phyloP scores from a whole-genome alignment of 2,888 invertebrate genomes.

The Choristoneura rosaceana region DNA sequence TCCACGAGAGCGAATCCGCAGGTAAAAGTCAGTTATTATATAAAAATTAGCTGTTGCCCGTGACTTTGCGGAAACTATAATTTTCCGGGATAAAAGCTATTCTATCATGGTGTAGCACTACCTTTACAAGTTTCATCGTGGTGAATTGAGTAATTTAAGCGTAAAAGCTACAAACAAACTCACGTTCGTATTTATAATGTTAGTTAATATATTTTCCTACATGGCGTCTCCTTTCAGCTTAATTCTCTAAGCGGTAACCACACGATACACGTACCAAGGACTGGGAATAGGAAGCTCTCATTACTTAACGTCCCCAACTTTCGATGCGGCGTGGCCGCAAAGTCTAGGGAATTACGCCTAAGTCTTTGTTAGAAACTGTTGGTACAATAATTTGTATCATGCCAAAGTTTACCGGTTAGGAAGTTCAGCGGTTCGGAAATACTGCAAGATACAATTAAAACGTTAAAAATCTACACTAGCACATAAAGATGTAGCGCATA shows the following conservation, averaged over 20 bases:
- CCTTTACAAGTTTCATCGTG: too few species aligned
- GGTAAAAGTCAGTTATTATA: too few species aligned
- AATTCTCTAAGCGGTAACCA: constrained; percentile 12
- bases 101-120: too few species aligned
- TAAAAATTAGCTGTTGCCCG: too few species aligned
- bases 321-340: constrained; percentile 26
- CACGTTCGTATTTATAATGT: too few species aligned
- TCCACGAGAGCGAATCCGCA: too few species aligned
- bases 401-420: constrained; percentile 3
- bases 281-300: constrained; percentile 25
- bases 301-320: constrained; percentile 32
- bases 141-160: too few species aligned
- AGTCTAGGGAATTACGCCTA: constrained; percentile 16
- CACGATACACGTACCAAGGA: constrained; percentile 22
- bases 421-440: neutral
- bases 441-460: neutral
- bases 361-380: constrained; percentile 7
- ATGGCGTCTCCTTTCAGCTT: neutral
- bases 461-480: neutral
- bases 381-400: constrained; percentile 9
- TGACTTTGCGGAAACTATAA: too few species aligned
- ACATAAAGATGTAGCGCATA: too few species aligned
- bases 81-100: too few species aligned
- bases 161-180: too few species aligned
- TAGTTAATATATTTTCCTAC: too few species aligned